phyloP scores from a whole-genome alignment of 2,113 vertebrate species.

The Climacteris rufus region DNA sequence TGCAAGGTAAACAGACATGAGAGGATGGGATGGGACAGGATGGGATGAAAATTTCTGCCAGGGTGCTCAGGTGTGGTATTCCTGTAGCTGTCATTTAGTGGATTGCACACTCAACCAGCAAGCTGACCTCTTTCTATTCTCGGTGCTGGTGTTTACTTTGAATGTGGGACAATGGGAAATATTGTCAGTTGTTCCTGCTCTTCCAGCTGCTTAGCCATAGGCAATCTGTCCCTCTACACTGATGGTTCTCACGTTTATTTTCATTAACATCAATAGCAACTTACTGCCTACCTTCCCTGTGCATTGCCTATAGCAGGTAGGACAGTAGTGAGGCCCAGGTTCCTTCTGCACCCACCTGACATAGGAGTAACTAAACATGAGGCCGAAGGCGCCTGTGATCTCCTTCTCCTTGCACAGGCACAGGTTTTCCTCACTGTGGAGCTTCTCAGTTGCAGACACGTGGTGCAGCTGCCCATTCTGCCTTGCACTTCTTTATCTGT shows the following conservation, averaged over 20 bases:
- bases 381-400: background rate
- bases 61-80: background rate
- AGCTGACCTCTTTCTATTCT: background rate
- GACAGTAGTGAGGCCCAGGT: background rate
- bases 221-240: background rate
- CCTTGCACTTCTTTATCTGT: background rate
- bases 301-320: background rate
- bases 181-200: background rate
- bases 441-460: background rate
- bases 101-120: background rate
- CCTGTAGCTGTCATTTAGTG: background rate
- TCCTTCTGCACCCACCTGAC: background rate
- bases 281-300: background rate
- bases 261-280: background rate
- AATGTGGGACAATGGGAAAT: background rate
- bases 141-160: background rate
- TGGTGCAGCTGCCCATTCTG: background rate
- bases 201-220: background rate
- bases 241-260: rapidly evolving
- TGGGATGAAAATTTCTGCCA: background rate
- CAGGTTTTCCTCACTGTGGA: background rate
- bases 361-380: rapidly evolving
- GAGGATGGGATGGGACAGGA: background rate
- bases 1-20: background rate
- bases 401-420: background rate